Conservation (phyloP, 2,888 invertebrate genomes). For the Andricus curvator region DNA sequence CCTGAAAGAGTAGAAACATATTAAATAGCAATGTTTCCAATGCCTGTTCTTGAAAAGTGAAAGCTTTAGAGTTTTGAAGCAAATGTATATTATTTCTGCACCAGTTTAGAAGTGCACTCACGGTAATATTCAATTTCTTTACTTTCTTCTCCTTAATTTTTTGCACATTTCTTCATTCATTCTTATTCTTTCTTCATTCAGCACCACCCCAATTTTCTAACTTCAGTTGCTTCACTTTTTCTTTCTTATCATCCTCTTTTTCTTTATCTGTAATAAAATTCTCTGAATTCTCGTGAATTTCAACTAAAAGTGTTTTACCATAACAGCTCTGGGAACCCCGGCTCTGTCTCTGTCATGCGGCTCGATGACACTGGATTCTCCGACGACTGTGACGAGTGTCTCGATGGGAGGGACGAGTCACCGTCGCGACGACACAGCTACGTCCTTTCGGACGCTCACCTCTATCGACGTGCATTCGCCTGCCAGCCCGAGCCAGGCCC, state of each 20-base stretch:
- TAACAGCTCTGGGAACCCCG: conserved; percentile 76
- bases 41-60: not conserved
- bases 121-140: not conserved
- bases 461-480: conserved; percentile 80
- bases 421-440: conserved; percentile 83
- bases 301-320: conserved; percentile 39
- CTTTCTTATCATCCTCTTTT: not conserved
- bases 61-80: not conserved
- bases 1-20: not conserved
- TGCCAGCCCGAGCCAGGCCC: conserved; percentile 80
- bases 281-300: not conserved
- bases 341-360: conserved; percentile 82
- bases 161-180: conserved; percentile 6
- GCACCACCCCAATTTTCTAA: not conserved
- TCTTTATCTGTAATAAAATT: not conserved
- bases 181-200: not conserved
- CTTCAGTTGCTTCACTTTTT: not conserved
- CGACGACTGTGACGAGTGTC: conserved; percentile 85
- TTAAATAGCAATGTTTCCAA: not conserved
- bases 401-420: conserved; percentile 81
- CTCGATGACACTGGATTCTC: conserved; percentile 89
- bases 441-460: conserved; percentile 81
- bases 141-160: not conserved
- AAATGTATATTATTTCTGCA: not conserved
- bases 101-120: not conserved